phyloP scores from a whole-genome alignment of 1,140 invertebrate genomes.

The Drosophila lowei region DNA sequence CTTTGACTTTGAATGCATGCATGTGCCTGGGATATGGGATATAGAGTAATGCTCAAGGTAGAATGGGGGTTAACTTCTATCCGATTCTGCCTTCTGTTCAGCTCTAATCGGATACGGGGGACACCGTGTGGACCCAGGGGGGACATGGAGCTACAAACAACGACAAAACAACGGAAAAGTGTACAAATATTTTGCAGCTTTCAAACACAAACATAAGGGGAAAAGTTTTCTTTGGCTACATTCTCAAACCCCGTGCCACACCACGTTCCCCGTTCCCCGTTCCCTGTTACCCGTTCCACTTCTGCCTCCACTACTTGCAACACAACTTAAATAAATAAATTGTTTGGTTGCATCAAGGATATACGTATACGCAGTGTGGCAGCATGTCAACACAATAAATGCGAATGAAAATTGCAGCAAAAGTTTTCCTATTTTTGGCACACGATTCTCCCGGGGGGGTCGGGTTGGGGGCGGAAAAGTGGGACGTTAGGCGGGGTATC shows the following conservation, averaged over 20 bases:
- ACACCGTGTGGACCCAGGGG: slow-evolving; percentile 6
- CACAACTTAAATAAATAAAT: slow-evolving; percentile 62
- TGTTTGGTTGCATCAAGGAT: slow-evolving; percentile 54
- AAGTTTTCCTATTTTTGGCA: slow-evolving; percentile 59
- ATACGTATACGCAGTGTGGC: slow-evolving; percentile 53
- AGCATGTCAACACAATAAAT: slow-evolving; percentile 69
- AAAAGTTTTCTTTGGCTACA: slow-evolving; percentile 27
- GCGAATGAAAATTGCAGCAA: slow-evolving; percentile 57
- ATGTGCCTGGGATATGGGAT: background rate
- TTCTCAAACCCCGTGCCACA: background rate
- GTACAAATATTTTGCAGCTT: slow-evolving; percentile 43
- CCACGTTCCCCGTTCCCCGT: no score
- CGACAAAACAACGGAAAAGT: slow-evolving; percentile 11
- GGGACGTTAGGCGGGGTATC: background rate
- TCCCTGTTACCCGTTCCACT: background rate
- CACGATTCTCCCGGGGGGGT: slow-evolving; percentile 23
- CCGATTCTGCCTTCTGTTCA: slow-evolving; percentile 1
- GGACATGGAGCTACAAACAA: slow-evolving; percentile 24
- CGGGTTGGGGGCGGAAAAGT: background rate
- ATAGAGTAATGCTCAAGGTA: slow-evolving; percentile 19
- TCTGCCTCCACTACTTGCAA: slow-evolving; percentile 28
- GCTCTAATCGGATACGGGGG: background rate
- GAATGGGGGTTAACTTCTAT: slow-evolving; percentile 3
- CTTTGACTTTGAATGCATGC: slow-evolving; percentile 65
- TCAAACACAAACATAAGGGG: slow-evolving; percentile 31